Conservation (phyloP, 2,113 vertebrate genomes). For the Struthidea cinerea region DNA sequence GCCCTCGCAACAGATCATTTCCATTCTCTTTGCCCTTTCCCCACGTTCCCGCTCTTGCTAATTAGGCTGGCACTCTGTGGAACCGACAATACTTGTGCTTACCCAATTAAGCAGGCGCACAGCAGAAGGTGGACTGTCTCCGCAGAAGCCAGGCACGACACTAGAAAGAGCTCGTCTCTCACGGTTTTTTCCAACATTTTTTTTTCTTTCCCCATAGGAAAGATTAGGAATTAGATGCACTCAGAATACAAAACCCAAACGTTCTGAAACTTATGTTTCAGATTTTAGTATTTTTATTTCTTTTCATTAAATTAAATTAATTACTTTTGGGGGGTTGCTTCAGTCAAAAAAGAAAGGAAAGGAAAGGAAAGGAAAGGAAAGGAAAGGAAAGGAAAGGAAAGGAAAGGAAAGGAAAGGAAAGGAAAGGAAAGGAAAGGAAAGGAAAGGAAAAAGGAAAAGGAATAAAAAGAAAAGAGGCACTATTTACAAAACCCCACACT, state of each 20-base stretch:
- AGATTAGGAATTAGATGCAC: neutral
- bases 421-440: no score
- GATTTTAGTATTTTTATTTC: neutral
- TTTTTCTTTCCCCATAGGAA: neutral
- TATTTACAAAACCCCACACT: neutral
- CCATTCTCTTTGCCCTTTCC: neutral
- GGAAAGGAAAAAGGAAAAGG: no score
- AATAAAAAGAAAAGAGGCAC: no score
- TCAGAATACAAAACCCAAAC: neutral
- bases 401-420: neutral
- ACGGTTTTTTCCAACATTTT: accelerated
- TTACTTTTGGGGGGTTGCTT: neutral
- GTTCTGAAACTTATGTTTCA: neutral
- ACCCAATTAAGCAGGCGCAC: neutral
- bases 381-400: no score
- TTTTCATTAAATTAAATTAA: neutral
- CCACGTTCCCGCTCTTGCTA: neutral
- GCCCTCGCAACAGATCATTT: neutral
- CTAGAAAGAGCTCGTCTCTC: neutral
- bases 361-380: no score
- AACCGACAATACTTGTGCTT: neutral
- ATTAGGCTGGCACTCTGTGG: neutral
- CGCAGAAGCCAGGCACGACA: neutral
- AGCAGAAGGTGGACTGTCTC: neutral
- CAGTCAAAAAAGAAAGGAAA: neutral